Evolutionary conservation across 2,888 invertebrate genomes (phyloP).

Genomic region (Deladenus siricidicola): DNA sequence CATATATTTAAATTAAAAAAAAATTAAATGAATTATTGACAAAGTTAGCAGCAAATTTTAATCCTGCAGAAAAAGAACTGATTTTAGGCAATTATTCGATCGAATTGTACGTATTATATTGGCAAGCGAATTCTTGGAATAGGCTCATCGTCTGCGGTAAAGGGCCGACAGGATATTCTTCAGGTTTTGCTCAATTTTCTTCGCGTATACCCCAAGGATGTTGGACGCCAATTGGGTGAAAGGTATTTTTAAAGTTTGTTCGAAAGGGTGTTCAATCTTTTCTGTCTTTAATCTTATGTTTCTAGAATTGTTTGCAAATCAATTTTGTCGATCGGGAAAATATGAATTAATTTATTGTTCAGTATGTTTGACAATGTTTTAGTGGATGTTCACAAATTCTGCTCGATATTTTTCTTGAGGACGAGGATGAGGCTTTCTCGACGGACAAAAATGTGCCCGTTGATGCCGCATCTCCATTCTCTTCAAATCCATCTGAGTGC

Average conservation of each 20-base stretch:
- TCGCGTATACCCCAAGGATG: conserved; percentile 3
- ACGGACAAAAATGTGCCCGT: neutral
- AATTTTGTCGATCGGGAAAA: too few relatives aligned
- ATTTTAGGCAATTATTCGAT: conserved; percentile 9
- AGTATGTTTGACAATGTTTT: too few relatives aligned
- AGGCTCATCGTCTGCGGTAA: neutral
- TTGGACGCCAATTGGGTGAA: conserved; percentile 6
- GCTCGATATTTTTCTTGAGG: neutral
- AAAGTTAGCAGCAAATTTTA: neutral
- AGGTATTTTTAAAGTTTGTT: neutral
- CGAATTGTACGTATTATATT: conserved; percentile 1
- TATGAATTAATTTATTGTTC: too few relatives aligned
- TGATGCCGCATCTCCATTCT: neutral
- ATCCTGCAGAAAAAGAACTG: neutral
- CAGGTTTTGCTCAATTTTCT: conserved; percentile 1
- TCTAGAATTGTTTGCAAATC: neutral
- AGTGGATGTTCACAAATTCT: neutral
- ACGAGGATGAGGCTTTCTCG: neutral
- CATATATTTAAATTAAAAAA: neutral
- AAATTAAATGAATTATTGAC: conserved; percentile 4
- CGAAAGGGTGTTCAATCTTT: neutral
- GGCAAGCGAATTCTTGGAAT: neutral
- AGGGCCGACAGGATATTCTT: neutral
- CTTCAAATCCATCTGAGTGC: too few relatives aligned
- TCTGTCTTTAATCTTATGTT: neutral